Percentiles rank a stretch among this genome's conserved stretches.
Evolutionary conservation across 2,888 invertebrate species (phyloP).

Genomic region (Neria commutata): DNA sequence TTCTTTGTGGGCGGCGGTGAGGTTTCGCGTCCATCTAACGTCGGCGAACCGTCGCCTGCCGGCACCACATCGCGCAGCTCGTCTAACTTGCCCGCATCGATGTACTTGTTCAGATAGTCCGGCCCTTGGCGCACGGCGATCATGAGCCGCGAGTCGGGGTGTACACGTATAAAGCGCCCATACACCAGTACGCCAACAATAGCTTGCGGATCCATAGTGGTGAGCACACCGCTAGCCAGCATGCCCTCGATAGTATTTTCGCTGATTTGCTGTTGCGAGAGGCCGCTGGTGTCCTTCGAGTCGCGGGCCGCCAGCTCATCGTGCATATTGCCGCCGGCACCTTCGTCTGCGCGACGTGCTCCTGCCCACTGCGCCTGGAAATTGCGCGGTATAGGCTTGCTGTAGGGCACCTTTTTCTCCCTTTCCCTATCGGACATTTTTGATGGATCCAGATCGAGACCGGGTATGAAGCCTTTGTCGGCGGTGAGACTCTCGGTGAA

Average conservation of each 20-base stretch:
- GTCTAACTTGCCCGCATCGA: slow-evolving; percentile 81
- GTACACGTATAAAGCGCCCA: slow-evolving; percentile 81
- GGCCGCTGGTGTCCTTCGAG: slow-evolving; percentile 65
- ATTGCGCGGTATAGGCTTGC: slow-evolving; percentile 93
- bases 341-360: slow-evolving; percentile 68
- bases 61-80: slow-evolving; percentile 80
- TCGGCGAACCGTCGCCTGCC: slow-evolving; percentile 65
- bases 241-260: slow-evolving; percentile 73
- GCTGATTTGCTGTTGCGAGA: slow-evolving; percentile 71
- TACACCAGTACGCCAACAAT: slow-evolving; percentile 83
- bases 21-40: slow-evolving; percentile 43
- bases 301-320: slow-evolving; percentile 62
- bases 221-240: slow-evolving; percentile 70
- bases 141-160: slow-evolving; percentile 77
- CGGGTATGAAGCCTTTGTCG: slow-evolving; percentile 74
- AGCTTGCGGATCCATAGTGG: slow-evolving; percentile 78
- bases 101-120: slow-evolving; percentile 76
- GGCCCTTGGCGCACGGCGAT: slow-evolving; percentile 79
- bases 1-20: slow-evolving; percentile 55
- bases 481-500: slow-evolving; percentile 70
- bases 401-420: slow-evolving; percentile 87
- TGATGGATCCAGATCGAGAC: slow-evolving; percentile 79
- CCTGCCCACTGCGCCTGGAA: slow-evolving; percentile 98
- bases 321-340: slow-evolving; percentile 32
- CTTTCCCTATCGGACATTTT: slow-evolving; percentile 71